phyloP scores from a whole-genome alignment of 2,113 vertebrate species.

The Brachyhypopomus gauderio region DNA sequence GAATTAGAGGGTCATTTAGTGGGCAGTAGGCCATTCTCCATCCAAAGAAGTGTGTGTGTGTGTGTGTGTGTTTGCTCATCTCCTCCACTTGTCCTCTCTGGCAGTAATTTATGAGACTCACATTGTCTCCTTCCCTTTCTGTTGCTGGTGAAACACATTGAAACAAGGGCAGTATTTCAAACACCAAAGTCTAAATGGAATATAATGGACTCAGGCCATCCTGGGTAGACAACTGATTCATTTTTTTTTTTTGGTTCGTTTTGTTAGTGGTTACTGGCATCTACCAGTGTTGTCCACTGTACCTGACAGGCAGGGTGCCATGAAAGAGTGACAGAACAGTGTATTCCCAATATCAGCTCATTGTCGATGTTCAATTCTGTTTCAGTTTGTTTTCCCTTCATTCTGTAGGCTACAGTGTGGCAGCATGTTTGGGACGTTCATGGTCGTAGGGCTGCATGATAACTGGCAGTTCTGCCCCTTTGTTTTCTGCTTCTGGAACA shows the following conservation, averaged over 20 bases:
- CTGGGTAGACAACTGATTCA: background rate
- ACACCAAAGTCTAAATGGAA: background rate
- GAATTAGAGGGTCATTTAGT: constrained; percentile 30
- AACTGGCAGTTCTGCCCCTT: background rate
- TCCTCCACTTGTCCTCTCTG: background rate
- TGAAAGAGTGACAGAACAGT: no score
- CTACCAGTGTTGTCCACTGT: no score
- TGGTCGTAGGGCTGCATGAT: background rate
- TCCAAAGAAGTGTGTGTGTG: constrained; percentile 6
- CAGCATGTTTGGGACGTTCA: background rate
- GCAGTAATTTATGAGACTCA: constrained; percentile 13
- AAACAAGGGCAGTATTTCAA: constrained; percentile 17
- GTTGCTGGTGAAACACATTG: constrained; percentile 8
- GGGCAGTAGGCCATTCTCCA: constrained; percentile 6
- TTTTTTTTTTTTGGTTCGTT: no score
- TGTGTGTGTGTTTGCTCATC: constrained; percentile 10
- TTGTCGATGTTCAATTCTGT: background rate
- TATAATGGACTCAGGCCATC: background rate
- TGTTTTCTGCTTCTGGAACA: constrained; percentile 1
- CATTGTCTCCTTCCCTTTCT: constrained; percentile 16
- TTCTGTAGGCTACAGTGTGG: constrained; percentile 2
- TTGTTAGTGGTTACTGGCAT: no score
- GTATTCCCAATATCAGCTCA: background rate
- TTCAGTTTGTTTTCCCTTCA: constrained; percentile 1
- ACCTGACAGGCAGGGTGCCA: no score